Evolutionary conservation across 2,888 invertebrate genomes (phyloP), one percentile per base, ranked within the genome.

Genomic region (Kryphioiulus occultus): DNA sequence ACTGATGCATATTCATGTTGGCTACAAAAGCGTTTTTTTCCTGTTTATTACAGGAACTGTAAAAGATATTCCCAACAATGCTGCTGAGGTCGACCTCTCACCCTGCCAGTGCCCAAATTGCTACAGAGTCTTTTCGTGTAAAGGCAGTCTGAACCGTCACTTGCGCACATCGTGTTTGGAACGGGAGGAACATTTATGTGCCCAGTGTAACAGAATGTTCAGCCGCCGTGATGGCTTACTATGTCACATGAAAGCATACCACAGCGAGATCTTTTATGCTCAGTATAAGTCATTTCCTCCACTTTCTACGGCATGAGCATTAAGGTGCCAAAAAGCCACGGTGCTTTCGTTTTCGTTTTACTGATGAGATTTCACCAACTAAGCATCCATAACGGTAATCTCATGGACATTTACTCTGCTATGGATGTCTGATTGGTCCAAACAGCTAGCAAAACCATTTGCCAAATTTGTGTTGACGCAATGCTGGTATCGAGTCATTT

Each of bases 101-200:
- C 84, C 84, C 84, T 22, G 42, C 84, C 84, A 47, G 35, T 86
- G 86, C 59, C 86, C 86, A n/a, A 86, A 86, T 68, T 86, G 86
- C 59, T 86, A 32, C 22, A 68, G 59, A 68, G 59, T 35, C 19
- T 86, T 86, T 59, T 30, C 59, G 30, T 86, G 47, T 59, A 86
- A 86, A 32, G 35, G 68, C 39, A 86, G 35, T 53, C 35, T 86
- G 53, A 59, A 59, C 59, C 86, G 86, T 32, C 86, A 86, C 53
- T 86, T 86, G 32, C 53, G 68, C 30, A 35, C 68, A 10, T 47
- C 86, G 30, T 86, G 86, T 35, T 68, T 86, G 53, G 44, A 44
- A n/a, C 59, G 59, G 32, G 86, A 86, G 22, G 53, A 53, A 53
- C 86, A 86, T 39, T 32, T 32, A 68, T 86, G 86, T 86, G 53